phyloP scores from a whole-genome alignment of 2,888 invertebrate species.

The Leucophenga montana region DNA sequence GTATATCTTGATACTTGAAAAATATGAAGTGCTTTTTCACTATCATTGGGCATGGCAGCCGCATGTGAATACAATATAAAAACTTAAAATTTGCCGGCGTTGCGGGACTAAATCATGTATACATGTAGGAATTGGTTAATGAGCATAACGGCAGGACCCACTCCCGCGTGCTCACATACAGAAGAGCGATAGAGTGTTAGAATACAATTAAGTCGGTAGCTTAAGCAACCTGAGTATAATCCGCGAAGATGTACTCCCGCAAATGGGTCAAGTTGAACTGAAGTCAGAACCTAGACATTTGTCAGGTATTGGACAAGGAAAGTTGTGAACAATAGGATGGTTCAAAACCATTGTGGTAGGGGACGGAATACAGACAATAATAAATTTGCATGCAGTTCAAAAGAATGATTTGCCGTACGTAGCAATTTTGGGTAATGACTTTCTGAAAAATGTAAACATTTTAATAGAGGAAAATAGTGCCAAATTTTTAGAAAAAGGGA shows the following conservation, averaged over 20 bases:
- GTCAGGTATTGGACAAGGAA: not conserved
- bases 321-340: not conserved
- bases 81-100: too few species aligned
- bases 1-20: too few species aligned
- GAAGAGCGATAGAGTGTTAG: too few species aligned
- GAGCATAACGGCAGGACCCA: too few species aligned
- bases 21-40: too few species aligned
- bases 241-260: not conserved
- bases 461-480: not conserved
- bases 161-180: too few species aligned
- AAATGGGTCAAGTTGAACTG: not conserved
- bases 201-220: too few species aligned
- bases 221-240: not conserved
- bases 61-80: too few species aligned
- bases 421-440: not conserved
- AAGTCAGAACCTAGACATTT: not conserved
- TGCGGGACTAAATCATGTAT: too few species aligned
- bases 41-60: too few species aligned
- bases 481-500: not conserved
- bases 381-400: not conserved
- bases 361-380: not conserved
- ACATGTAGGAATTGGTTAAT: too few species aligned
- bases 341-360: not conserved
- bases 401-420: not conserved
- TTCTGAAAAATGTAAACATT: not conserved